These are phyloP conservation scores for Sphaeridia pumilis DNA, from an alignment of 2,888 invertebrate species.

Conservation along the genomic window DNA sequence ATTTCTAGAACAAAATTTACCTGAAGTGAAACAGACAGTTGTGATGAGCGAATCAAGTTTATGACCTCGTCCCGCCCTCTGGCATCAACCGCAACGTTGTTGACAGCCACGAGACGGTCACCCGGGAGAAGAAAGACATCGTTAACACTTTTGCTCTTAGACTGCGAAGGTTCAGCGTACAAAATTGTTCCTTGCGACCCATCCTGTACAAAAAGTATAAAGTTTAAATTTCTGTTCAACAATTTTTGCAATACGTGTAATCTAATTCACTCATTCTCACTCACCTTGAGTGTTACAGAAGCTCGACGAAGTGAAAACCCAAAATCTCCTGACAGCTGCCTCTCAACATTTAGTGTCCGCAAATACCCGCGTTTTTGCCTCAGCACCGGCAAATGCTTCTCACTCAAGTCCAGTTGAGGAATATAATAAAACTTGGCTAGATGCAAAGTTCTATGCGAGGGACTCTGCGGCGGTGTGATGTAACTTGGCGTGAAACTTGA, in stretches of 20 bases:
- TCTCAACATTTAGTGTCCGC: constrained; percentile 37
- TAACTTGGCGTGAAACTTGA: constrained; percentile 49
- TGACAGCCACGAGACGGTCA: constrained; percentile 82
- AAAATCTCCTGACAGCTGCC: constrained; percentile 70
- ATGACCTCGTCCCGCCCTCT: constrained; percentile 82
- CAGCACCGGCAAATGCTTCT: constrained; percentile 22
- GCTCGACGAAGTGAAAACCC: constrained; percentile 86
- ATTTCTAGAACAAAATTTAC: too few relatives aligned
- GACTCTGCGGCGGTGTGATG: constrained; percentile 33
- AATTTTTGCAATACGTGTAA: background rate
- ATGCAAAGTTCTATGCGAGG: constrained; percentile 27
- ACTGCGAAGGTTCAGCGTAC: constrained; percentile 30
- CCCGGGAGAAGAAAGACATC: constrained; percentile 64
- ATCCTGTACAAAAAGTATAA: too few relatives aligned
- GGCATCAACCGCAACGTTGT: constrained; percentile 71
- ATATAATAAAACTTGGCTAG: constrained; percentile 30
- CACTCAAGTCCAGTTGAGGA: constrained; percentile 29
- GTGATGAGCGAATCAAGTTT: constrained; percentile 78
- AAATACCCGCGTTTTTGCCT: constrained; percentile 19
- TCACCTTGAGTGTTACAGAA: constrained; percentile 46
- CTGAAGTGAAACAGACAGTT: constrained; percentile 70
- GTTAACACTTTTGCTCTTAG: constrained; percentile 19
- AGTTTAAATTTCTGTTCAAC: background rate
- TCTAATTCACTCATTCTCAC: background rate
- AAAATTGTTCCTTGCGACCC: constrained; percentile 24